phyloP scores from a whole-genome alignment of 1,140 invertebrate species.

The Drosophila tani region DNA sequence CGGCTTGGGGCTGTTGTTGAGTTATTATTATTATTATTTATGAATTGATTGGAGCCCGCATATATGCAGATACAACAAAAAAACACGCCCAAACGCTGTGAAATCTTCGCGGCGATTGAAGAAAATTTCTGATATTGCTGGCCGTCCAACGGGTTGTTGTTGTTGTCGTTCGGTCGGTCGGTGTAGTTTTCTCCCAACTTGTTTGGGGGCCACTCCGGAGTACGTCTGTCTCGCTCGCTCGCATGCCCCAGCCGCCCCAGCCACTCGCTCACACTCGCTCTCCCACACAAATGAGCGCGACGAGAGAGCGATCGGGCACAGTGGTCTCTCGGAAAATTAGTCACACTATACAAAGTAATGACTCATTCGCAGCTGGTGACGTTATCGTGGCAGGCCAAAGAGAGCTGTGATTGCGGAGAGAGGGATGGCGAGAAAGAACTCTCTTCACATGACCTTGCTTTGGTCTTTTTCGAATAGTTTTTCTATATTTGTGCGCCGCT shows the following conservation, averaged over 20 bases:
- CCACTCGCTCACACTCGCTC: constrained; percentile 62
- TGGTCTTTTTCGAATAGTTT: constrained; percentile 74
- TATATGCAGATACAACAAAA: constrained; percentile 22
- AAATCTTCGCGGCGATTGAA: constrained; percentile 67
- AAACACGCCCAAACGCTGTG: constrained; percentile 82
- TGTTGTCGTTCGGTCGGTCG: constrained; percentile 15
- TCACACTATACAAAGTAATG: constrained; percentile 28
- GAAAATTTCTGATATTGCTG: constrained; percentile 46
- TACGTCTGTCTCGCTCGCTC: constrained; percentile 21
- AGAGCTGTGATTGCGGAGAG: constrained; percentile 14
- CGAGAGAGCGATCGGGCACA: constrained; percentile 31
- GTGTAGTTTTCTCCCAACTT: constrained; percentile 34
- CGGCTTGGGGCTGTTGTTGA: constrained; percentile 14
- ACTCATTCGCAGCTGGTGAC: constrained; percentile 65
- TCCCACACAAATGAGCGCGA: constrained; percentile 51
- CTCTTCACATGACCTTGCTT: constrained; percentile 74
- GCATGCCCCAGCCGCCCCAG: constrained; percentile 16
- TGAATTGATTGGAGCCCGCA: constrained; percentile 41
- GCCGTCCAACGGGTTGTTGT: constrained; percentile 27
- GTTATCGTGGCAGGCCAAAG: constrained; percentile 40
- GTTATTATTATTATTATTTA: constrained; percentile 22
- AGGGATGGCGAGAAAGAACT: constrained; percentile 6
- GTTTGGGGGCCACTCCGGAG: constrained; percentile 22
- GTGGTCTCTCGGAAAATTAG: constrained; percentile 37
- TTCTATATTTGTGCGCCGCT: constrained; percentile 68